phyloP scores from a whole-genome alignment of 2,797 vertebrate species.

The Betta splendens region DNA sequence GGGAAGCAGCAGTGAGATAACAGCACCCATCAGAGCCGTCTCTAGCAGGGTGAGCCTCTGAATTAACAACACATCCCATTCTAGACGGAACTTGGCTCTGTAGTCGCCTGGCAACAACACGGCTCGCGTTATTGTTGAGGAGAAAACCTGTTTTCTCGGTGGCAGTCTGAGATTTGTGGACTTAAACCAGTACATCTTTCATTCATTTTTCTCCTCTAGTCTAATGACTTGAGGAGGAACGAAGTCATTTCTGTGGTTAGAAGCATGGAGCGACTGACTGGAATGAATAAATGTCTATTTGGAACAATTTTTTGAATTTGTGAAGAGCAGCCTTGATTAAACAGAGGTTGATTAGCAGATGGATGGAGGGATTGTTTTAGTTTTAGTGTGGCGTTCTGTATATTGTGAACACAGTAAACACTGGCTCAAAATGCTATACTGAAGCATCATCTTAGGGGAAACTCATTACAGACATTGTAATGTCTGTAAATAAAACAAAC shows the following conservation, averaged over 20 bases:
- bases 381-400: not conserved
- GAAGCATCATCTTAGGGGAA: conserved; percentile 12
- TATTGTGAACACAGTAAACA: not conserved
- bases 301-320: conserved; percentile 10
- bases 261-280: conserved; percentile 12
- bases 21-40: conserved; percentile 66
- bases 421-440: not conserved
- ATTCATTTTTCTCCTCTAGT: conserved; percentile 7
- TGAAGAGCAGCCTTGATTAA: conserved; percentile 22
- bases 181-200: too few species aligned
- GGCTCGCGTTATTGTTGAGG: conserved; percentile 44
- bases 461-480: conserved; percentile 14
- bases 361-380: not conserved
- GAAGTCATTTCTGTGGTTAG: conserved; percentile 49
- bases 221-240: conserved; percentile 30
- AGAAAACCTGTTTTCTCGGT: conserved; percentile 47
- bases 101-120: conserved; percentile 80
- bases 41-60: conserved; percentile 66
- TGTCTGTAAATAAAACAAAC: conserved; percentile 3
- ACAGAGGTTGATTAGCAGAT: not conserved
- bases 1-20: conserved; percentile 59
- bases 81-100: conserved; percentile 66
- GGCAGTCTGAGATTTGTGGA: conserved; percentile 35
- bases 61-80: conserved; percentile 77
- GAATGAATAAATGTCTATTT: conserved; percentile 44